Percentiles rank a stretch among this genome's conserved stretches.
phyloP scores from a whole-genome alignment of 2,113 vertebrate genomes.

The Rhadina sibilatrix region DNA sequence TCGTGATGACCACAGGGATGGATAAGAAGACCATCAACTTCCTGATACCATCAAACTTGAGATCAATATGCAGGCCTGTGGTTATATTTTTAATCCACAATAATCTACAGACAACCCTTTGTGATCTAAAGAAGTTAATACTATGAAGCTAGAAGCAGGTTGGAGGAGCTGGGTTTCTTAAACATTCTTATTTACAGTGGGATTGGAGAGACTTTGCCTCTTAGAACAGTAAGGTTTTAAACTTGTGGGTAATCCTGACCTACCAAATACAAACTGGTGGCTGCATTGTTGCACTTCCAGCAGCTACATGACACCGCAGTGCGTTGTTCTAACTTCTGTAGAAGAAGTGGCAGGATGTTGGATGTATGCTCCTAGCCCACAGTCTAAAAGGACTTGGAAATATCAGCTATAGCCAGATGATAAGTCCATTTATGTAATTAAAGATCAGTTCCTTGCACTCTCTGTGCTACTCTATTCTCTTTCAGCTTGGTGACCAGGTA shows the following conservation, averaged over 20 bases:
- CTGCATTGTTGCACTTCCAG: background rate
- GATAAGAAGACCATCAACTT: background rate
- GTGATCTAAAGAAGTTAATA: background rate
- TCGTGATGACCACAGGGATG: background rate
- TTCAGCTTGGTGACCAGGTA: background rate
- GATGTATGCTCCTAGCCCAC: background rate
- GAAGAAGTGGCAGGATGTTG: background rate
- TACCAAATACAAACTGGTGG: background rate
- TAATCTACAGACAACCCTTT: background rate
- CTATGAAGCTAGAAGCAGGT: background rate
- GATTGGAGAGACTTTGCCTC: background rate
- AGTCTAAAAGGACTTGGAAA: background rate
- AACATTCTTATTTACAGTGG: background rate
- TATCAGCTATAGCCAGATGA: background rate
- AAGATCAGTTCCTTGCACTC: background rate
- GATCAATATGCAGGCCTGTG: background rate
- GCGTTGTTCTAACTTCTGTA: background rate
- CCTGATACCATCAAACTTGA: background rate
- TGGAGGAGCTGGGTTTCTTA: accelerated
- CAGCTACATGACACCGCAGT: background rate
- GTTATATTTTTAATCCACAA: background rate
- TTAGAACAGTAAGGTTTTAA: background rate
- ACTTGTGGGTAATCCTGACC: background rate
- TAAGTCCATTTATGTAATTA: background rate
- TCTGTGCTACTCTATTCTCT: background rate